Conservation (phyloP, 1,140 invertebrate genomes). For the Zophobas morio region DNA sequence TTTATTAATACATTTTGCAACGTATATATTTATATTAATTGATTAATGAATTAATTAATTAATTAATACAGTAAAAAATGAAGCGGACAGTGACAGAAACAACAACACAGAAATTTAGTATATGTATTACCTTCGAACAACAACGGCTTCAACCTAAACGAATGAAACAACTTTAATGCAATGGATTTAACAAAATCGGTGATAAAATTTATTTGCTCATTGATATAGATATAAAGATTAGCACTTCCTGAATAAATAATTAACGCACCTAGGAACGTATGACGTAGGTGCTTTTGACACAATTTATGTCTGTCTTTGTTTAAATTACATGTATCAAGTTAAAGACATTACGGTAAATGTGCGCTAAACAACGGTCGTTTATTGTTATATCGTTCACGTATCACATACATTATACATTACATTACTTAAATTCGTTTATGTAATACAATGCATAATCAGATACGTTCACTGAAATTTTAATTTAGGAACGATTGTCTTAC, state of each 20-base stretch:
- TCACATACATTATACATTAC: slow-evolving; percentile 37
- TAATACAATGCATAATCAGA: slow-evolving; percentile 27
- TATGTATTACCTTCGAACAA: slow-evolving; percentile 12
- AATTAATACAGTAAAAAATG: slow-evolving; percentile 11
- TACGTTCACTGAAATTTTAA: slow-evolving; percentile 18
- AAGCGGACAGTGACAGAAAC: background rate
- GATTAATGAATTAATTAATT: background rate
- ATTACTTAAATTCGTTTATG: slow-evolving; percentile 33
- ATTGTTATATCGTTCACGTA: slow-evolving; percentile 45
- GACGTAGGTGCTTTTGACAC: background rate
- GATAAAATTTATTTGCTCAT: slow-evolving; percentile 27
- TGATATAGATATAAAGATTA: slow-evolving; percentile 31
- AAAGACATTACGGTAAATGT: slow-evolving; percentile 47
- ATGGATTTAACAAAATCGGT: background rate
- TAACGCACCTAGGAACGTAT: background rate
- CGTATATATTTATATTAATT: too few relatives aligned
- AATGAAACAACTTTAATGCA: background rate
- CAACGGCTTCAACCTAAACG: background rate
- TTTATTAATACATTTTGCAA: too few relatives aligned
- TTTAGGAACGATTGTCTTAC: background rate
- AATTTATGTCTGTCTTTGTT: background rate
- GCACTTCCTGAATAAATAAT: slow-evolving; percentile 17
- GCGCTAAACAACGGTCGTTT: slow-evolving; percentile 38
- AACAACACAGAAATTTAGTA: background rate
- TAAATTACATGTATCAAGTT: slow-evolving; percentile 27